These are phyloP conservation scores for Metallyticus violacea DNA, from an alignment of 2,888 invertebrate genomes.

Conservation along the genomic window DNA sequence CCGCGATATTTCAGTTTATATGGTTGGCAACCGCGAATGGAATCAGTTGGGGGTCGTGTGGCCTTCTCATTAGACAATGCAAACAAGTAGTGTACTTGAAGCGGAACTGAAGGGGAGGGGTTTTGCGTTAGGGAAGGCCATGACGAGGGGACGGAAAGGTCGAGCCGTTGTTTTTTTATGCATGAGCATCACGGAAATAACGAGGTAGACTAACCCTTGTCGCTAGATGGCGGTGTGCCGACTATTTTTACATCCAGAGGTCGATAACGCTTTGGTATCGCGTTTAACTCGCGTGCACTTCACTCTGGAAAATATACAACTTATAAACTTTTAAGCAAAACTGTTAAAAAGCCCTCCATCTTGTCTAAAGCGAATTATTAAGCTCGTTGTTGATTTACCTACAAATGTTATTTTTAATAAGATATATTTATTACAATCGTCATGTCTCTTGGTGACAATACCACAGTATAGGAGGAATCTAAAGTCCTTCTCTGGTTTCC, in stretches of 20 bases:
- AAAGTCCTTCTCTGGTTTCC: no score
- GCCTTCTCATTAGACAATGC: conserved; percentile 16
- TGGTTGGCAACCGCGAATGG: not conserved
- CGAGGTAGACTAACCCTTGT: conserved; percentile 12
- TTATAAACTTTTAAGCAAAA: no score
- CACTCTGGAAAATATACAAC: no score
- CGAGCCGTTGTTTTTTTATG: conserved; percentile 25
- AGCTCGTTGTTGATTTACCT: no score
- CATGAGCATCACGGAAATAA: conserved; percentile 34
- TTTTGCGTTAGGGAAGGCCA: not conserved
- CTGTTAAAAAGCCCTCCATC: no score
- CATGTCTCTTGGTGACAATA: no score
- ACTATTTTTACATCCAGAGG: not conserved
- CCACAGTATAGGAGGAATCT: no score
- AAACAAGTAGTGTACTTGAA: conserved; percentile 17
- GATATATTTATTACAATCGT: no score
- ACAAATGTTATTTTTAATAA: no score
- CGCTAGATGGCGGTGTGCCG: no score
- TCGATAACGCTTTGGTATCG: not conserved
- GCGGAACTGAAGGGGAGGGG: not conserved
- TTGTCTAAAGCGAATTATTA: no score
- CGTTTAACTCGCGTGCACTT: no score
- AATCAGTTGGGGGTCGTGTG: not conserved
- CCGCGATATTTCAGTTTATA: not conserved
- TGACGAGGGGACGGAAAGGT: not conserved